Base-by-base conservation (phyloP, 92 coral and sea anemone species). In the Palythoa heliodiscus region DNA sequence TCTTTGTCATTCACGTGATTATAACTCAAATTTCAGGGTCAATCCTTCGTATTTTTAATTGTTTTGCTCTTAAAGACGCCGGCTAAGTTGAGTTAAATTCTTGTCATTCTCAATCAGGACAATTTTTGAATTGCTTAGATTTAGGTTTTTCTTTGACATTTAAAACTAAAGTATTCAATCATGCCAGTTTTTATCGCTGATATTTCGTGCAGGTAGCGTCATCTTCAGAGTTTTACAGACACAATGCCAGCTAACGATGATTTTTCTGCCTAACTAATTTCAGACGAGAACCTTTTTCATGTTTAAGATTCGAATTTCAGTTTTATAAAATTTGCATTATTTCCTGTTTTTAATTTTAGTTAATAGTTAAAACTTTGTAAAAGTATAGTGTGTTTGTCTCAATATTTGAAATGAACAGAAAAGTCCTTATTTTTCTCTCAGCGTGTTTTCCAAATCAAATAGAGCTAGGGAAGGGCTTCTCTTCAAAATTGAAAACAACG, bases 21-120 rank as follows among this genome's bases (percentile, higher is more conserved):
- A 43, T 43, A 11, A 11, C 53, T 78, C 37, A 24, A 60, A 74
- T 50, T 48, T 53, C 78, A 6, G 19, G 35, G 58, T 22, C 54
- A 50, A 47, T 47, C 38, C 78, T 50, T 47, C 53, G 29, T 48
- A 47, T 50, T 73, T 74, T 52, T 74, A 19, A 74, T 74, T 74
- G 78, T 74, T 48, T 16, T 10, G 29, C 78, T 74, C 9, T 50
- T 11, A 19, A 58, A 60, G 19, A 16, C 19, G 16, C n/a, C n/a
- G n/a, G n/a, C 19, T 7, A 63, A 20, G 69, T 63, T 23, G 69
- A 63, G 22, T 7, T 63, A 23, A 63, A n/a, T 35, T 23, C 7
- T 19, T 63, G 25, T n/a, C 69, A 3, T 63, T 63, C 19, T 23
- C 69, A 63, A 63, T 63, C 24, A 63, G 20, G 69, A 63, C 19